phyloP scores from a whole-genome alignment of 1,140 invertebrate species.

The Uloborus diversus region DNA sequence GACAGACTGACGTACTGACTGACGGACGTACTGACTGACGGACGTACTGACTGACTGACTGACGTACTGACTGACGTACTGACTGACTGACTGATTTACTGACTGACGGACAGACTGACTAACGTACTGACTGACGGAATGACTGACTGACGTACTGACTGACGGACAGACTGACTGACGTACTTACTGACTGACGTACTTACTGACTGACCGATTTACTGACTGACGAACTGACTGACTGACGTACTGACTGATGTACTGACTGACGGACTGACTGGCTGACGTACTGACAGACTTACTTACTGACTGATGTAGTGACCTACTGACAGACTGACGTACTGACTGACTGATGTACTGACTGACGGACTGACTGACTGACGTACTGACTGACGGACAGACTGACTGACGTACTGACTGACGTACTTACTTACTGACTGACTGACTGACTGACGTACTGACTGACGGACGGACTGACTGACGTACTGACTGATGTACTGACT shows the following conservation, averaged over 20 bases:
- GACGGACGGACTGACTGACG: background rate
- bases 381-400: background rate
- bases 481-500: too few relatives aligned
- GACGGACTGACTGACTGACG: background rate
- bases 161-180: background rate
- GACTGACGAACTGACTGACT: background rate
- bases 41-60: background rate
- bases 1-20: background rate
- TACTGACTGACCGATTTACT: background rate
- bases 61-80: background rate
- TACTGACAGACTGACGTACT: background rate
- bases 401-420: background rate
- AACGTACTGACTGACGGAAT: background rate
- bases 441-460: background rate
- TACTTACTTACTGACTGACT: background rate
- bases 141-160: background rate
- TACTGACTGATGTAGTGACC: background rate
- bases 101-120: background rate
- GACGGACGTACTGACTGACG: background rate
- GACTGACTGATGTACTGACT: background rate
- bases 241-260: background rate
- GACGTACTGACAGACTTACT: background rate
- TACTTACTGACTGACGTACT: background rate
- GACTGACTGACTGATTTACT: background rate
- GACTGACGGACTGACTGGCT: background rate